Percentiles rank a stretch among this genome's conserved stretches.
Evolutionary conservation across 2,888 invertebrate genomes (phyloP).

Genomic region (Orchesella flavescens): DNA sequence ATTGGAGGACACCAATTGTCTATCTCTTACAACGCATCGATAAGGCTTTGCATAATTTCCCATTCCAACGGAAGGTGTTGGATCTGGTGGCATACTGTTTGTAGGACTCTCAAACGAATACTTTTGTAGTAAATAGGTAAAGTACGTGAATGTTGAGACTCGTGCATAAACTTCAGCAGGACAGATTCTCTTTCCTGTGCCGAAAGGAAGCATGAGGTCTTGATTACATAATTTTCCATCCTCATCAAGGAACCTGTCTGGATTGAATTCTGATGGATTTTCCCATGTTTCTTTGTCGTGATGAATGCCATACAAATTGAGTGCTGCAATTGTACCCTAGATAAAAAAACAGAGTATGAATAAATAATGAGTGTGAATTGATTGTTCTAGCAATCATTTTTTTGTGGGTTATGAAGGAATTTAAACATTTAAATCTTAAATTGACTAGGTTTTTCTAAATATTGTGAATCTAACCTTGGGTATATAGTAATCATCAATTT

Average conservation of each 20-base stretch:
- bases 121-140: slow-evolving; percentile 63
- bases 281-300: slow-evolving; percentile 65
- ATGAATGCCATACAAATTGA: slow-evolving; percentile 66
- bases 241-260: slow-evolving; percentile 67
- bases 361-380: not conserved
- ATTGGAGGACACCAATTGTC: slow-evolving; percentile 40
- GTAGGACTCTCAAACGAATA: slow-evolving; percentile 61
- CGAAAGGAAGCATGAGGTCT: slow-evolving; percentile 64
- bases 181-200: slow-evolving; percentile 64
- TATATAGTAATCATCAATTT: slow-evolving; percentile 62
- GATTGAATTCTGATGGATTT: slow-evolving; percentile 62
- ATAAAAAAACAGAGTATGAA: not conserved
- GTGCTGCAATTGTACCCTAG: slow-evolving; percentile 61
- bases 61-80: slow-evolving; percentile 61
- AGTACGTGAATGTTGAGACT: slow-evolving; percentile 65
- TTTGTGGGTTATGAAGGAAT: not conserved
- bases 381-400: too few species aligned
- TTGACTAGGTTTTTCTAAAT: not conserved
- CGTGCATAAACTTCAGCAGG: slow-evolving; percentile 67
- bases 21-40: slow-evolving; percentile 47
- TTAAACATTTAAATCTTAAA: too few species aligned
- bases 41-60: slow-evolving; percentile 65
- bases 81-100: slow-evolving; percentile 34
- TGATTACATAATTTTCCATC: slow-evolving; percentile 63
- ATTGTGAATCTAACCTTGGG: slow-evolving; percentile 55